These are phyloP conservation scores for Euplexia lucipara DNA, from an alignment of 2,888 invertebrate species.

Conservation along the genomic window DNA sequence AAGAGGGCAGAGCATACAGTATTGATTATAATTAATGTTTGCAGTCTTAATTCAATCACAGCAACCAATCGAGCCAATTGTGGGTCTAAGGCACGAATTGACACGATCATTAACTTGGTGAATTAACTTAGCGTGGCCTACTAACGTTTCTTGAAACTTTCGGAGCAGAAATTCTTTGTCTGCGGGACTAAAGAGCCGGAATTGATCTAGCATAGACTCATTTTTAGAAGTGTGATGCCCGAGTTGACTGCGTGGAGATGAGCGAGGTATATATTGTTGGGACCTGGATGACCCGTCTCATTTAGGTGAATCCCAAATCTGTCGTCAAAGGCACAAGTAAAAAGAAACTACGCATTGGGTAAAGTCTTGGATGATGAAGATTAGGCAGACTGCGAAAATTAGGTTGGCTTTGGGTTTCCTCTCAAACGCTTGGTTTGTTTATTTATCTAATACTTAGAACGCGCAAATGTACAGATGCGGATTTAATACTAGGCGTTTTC, in stretches of 20 bases:
- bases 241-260: neutral
- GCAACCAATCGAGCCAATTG: conserved; percentile 76
- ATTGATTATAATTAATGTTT: conserved; percentile 71
- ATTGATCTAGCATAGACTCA: conserved; percentile 16
- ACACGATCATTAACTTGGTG: conserved; percentile 51
- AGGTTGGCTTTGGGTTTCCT: no score
- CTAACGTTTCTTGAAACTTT: conserved; percentile 44
- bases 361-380: neutral
- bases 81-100: conserved; percentile 51
- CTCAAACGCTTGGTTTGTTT: no score
- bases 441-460: no score
- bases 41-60: conserved; percentile 75
- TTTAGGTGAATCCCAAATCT: no score
- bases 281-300: neutral
- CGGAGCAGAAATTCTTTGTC: conserved; percentile 4
- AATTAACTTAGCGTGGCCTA: conserved; percentile 45
- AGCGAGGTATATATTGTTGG: neutral
- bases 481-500: no score
- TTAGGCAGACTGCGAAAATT: no score
- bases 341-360: neutral
- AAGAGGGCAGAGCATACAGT: conserved; percentile 61
- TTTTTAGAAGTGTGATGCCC: neutral
- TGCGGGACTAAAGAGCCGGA: conserved; percentile 4
- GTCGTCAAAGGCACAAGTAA: neutral
- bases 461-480: no score